Conservation (phyloP, 2,888 invertebrate species). For the Papilio gigon region DNA sequence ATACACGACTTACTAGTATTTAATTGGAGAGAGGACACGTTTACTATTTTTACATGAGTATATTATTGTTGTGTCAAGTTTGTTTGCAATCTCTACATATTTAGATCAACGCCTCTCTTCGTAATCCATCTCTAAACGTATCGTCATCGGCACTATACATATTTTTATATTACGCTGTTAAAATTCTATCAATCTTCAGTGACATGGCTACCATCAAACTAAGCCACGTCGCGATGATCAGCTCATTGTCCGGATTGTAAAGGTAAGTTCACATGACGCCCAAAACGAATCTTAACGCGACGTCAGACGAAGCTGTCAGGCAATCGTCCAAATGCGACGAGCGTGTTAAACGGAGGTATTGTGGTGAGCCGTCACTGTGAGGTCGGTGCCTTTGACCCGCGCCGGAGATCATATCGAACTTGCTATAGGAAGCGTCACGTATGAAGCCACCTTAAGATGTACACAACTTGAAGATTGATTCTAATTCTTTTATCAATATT, state of each 20-base stretch:
- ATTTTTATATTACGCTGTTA: neutral
- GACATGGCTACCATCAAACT: slow-evolving; percentile 16
- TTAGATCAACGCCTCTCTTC: neutral
- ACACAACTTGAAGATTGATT: neutral
- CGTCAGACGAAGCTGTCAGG: slow-evolving; percentile 71
- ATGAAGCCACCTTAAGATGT: slow-evolving; percentile 5
- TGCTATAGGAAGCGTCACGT: slow-evolving; percentile 33
- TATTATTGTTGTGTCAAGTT: too few species aligned
- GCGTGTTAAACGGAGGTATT: slow-evolving; percentile 80
- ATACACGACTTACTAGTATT: too few species aligned
- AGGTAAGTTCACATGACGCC: slow-evolving; percentile 45
- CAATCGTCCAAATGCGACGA: slow-evolving; percentile 73
- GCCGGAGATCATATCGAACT: slow-evolving; percentile 65
- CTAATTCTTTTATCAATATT: slow-evolving; percentile 8
- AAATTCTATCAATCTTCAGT: slow-evolving; percentile 20
- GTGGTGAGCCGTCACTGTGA: slow-evolving; percentile 71
- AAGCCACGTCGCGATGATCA: slow-evolving; percentile 27
- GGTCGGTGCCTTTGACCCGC: slow-evolving; percentile 68
- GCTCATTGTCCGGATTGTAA: slow-evolving; percentile 22
- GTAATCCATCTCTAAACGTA: neutral
- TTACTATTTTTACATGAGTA: too few species aligned
- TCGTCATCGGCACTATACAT: neutral
- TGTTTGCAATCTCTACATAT: too few species aligned
- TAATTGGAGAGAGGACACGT: too few species aligned
- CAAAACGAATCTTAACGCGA: slow-evolving; percentile 54